Base-by-base conservation (phyloP, 2,797 vertebrate genomes). In the Acanthurus tractus region DNA sequence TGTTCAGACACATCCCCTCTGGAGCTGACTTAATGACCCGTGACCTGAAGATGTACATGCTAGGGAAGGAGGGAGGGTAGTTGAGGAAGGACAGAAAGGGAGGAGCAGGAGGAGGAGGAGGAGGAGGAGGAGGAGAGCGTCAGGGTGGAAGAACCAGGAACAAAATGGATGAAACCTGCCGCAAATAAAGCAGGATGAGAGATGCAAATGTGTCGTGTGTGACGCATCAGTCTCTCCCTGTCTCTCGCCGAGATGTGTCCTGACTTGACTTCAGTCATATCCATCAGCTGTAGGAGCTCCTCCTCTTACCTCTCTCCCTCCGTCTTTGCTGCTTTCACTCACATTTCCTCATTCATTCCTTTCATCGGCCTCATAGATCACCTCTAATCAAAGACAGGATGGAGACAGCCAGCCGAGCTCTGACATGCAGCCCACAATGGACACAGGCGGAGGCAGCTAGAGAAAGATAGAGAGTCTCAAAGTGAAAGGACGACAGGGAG, bases 1-100 rank as follows among this genome's bases (percentile, higher is more conserved):
- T 91, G 87, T 90, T 91, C 90, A 84, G 87, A 90, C 87, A 90
- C 88, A 90, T 89, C 84, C 89, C 90, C 88, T 81, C 89, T 90
- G 90, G 90, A 91, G 84, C 87, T 78, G 81, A 92, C 88, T 90
- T 93, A 94, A 93, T 92, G 93, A 94, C 92, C 92, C 88, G 76
- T 94, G 93, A 92, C 92, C 91, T 90, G 86, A 92, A 92, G 91
- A 93, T 87, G 85, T 91, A 87, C 89, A 90, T 82, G 87, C 82
- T 54, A 70, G 73, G 58, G 86, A 74, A 85, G 78, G 74, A 76
- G 71, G 29, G 66, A 74, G 49, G 71, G 74, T 18, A 48, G 25
- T 25, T 64, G 72, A 70, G 54, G 79, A 56, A 64, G 74, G 68
- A 12, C 22, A 48, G 63, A 57, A 22, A 50, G 69, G 63, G 74